These are phyloP conservation scores for Theocolax elegans DNA, from an alignment of 1,140 invertebrate species.

Conservation along the genomic window DNA sequence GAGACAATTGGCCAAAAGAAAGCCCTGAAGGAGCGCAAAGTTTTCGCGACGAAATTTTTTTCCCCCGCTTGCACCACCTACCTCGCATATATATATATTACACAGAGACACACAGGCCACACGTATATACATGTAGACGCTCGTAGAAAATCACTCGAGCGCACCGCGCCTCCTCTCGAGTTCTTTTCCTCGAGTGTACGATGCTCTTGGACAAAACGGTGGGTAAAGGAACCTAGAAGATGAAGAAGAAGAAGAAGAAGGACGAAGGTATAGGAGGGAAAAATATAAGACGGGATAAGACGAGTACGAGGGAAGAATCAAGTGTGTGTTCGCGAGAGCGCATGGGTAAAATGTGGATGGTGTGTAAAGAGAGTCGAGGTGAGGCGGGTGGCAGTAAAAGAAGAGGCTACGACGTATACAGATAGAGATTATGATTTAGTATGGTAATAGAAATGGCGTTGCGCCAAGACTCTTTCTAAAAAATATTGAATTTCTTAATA, in stretches of 20 bases:
- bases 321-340: neutral
- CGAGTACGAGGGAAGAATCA: neutral
- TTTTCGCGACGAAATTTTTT: conserved; percentile 11
- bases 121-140: neutral
- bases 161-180: neutral
- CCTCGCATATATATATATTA: neutral
- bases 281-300: neutral
- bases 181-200: conserved; percentile 15
- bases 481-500: neutral
- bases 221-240: neutral
- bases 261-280: neutral
- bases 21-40: neutral
- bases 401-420: neutral
- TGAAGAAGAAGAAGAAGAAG: neutral
- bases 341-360: neutral
- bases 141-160: conserved; percentile 27
- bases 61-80: neutral
- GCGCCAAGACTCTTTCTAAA: neutral
- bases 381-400: neutral
- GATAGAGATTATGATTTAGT: neutral
- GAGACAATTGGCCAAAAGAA: conserved; percentile 19
- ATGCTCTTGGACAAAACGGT: neutral
- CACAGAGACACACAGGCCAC: neutral
- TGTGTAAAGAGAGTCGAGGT: neutral
- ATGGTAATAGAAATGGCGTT: neutral